phyloP scores from a whole-genome alignment of 1,140 invertebrate species.

The Drosophila triauraria region DNA sequence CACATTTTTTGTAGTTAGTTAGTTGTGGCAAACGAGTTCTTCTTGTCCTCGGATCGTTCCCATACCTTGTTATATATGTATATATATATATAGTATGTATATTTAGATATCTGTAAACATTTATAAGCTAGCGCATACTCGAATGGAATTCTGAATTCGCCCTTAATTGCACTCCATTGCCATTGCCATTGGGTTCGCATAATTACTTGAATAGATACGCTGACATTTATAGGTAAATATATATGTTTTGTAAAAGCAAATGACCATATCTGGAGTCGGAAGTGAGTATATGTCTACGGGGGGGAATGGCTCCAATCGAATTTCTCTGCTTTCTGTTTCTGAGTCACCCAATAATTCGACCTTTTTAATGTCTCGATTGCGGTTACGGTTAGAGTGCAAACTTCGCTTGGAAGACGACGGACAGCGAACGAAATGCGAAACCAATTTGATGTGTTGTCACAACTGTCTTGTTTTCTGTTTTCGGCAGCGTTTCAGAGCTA shows the following conservation, averaged over 20 bases:
- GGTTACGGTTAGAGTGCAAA: constrained; percentile 5
- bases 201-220: constrained; percentile 2
- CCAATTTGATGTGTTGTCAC: constrained; percentile 28
- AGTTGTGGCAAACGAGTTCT: constrained; percentile 19
- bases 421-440: constrained; percentile 29
- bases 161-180: constrained; percentile 15
- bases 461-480: not conserved
- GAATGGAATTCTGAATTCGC: constrained; percentile 15
- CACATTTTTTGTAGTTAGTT: constrained; percentile 40
- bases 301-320: not conserved
- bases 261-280: not conserved
- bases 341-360: not conserved
- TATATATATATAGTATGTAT: not conserved
- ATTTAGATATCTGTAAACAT: constrained; percentile 1
- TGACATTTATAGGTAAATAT: constrained; percentile 10
- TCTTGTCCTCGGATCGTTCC: constrained; percentile 5
- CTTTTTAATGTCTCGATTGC: not conserved
- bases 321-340: not conserved
- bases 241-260: constrained; percentile 8
- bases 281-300: constrained; percentile 1
- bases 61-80: not conserved
- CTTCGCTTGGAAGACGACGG: constrained; percentile 31
- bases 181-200: constrained; percentile 12
- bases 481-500: not conserved
- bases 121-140: constrained; percentile 13